These are phyloP conservation scores for Microtus ochrogaster DNA, from an alignment of 2,113 vertebrate genomes.

Conservation along the genomic window DNA sequence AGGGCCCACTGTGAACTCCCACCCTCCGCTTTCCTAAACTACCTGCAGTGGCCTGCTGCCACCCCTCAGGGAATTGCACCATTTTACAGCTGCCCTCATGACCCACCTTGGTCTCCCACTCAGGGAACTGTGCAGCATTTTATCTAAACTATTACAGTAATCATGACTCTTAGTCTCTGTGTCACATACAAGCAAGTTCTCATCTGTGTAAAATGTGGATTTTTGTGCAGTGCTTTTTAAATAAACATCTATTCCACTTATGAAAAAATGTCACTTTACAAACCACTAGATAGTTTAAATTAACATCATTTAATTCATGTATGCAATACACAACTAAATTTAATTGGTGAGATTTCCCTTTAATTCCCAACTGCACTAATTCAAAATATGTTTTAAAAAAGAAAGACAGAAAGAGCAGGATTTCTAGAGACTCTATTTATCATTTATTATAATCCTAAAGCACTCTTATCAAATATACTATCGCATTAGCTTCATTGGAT, in stretches of 20 bases:
- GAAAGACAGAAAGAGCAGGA: neutral
- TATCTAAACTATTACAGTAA: neutral
- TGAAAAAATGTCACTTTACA: neutral
- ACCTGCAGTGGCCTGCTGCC: too few species aligned
- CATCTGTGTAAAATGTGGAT: conserved; percentile 10
- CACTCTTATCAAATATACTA: neutral
- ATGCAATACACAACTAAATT: neutral
- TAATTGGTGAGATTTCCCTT: neutral
- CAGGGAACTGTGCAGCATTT: too few species aligned
- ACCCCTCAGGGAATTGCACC: too few species aligned
- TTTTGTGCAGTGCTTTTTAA: neutral
- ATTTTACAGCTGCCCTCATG: too few species aligned
- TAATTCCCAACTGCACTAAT: neutral
- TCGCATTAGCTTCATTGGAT: neutral
- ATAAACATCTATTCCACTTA: conserved; percentile 35
- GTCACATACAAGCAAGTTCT: neutral
- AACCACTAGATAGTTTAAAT: neutral
- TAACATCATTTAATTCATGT: neutral
- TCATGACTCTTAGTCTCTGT: neutral
- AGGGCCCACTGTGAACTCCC: too few species aligned
- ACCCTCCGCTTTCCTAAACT: too few species aligned
- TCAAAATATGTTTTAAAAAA: neutral
- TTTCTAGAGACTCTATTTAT: neutral
- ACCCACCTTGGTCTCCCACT: too few species aligned
- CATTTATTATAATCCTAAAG: conserved; percentile 24